Percentiles rank a stretch among this genome's conserved stretches.
Conservation (phyloP, 2,113 vertebrate genomes). For the Tragelaphus imberbis region DNA sequence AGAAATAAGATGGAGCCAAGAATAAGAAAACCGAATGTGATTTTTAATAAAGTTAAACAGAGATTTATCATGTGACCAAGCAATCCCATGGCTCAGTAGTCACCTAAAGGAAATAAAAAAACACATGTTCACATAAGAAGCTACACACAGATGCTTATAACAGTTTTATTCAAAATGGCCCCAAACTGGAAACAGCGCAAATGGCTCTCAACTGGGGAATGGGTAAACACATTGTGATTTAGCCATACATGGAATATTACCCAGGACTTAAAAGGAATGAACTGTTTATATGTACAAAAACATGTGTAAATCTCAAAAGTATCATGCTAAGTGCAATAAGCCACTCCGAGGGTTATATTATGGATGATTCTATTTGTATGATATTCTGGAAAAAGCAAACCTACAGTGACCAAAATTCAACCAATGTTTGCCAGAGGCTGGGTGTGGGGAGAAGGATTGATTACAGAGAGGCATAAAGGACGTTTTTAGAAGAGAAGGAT, state of each 20-base stretch:
- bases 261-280: background rate
- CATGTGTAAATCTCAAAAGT: background rate
- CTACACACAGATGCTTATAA: background rate
- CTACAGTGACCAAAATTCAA: background rate
- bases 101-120: background rate
- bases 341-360: background rate
- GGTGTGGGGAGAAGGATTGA: accelerated
- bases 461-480: background rate
- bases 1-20: background rate
- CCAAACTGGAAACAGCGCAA: background rate
- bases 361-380: accelerated
- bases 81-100: background rate
- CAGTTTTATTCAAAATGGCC: background rate
- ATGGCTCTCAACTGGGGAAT: background rate
- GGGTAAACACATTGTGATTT: background rate
- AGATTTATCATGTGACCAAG: background rate
- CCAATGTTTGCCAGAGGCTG: background rate
- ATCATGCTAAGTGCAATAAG: background rate
- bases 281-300: accelerated
- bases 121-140: background rate
- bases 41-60: background rate
- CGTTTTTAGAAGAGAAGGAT: conserved; percentile 72
- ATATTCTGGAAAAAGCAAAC: background rate
- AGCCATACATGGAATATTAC: background rate
- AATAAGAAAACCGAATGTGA: background rate